These are phyloP conservation scores for Drosophila mayri DNA, from an alignment of 1,140 invertebrate species.

Conservation along the genomic window DNA sequence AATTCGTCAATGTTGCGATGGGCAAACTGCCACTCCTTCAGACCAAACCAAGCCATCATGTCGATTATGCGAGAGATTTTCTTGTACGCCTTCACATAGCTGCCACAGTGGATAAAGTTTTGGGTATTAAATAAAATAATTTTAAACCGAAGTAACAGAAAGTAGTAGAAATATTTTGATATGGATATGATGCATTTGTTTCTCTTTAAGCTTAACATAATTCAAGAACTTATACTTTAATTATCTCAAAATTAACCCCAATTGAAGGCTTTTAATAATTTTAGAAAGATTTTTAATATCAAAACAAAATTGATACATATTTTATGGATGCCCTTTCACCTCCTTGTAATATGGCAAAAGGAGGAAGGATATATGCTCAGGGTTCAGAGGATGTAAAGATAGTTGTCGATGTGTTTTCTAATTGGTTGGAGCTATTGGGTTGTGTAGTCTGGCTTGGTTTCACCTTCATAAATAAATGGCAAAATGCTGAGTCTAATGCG, in stretches of 20 bases:
- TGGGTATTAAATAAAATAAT: background rate
- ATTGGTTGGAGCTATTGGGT: constrained; percentile 29
- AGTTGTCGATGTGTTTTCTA: constrained; percentile 39
- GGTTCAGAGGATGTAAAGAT: background rate
- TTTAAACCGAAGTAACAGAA: background rate
- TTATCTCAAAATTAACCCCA: background rate
- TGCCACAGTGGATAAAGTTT: constrained; percentile 17
- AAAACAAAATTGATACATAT: background rate
- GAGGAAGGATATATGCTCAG: background rate
- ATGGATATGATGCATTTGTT: background rate
- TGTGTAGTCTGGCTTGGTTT: background rate
- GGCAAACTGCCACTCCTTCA: constrained; percentile 83
- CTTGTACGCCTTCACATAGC: constrained; percentile 75
- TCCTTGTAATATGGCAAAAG: background rate
- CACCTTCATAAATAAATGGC: constrained; percentile 57
- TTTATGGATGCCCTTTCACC: background rate
- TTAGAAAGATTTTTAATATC: background rate
- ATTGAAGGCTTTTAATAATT: background rate
- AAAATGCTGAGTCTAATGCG: constrained; percentile 55
- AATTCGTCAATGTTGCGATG: constrained; percentile 84
- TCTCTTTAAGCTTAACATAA: background rate
- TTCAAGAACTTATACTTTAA: background rate
- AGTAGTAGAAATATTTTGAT: no score
- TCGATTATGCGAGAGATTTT: constrained; percentile 83
- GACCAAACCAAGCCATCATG: constrained; percentile 85